Base-by-base conservation (phyloP, 1,140 invertebrate species). In the Ceratitis capitata region DNA sequence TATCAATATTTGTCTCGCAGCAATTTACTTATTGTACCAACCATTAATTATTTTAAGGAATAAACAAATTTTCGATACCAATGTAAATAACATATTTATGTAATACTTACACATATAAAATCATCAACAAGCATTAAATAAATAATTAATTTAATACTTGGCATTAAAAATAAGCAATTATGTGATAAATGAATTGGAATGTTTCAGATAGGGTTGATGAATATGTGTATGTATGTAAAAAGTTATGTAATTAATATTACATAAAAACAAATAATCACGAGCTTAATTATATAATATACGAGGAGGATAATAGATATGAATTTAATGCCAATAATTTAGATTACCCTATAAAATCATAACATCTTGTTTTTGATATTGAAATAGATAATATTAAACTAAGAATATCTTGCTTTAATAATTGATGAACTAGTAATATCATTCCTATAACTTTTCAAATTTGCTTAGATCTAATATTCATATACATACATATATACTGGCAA, bases 101-200 rank as follows among this genome's bases (percentile, higher is more conserved):
- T 61, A 23, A 61, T 61, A 61, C 69, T 78, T 78, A 78, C 12
- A 78, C 19, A 78, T 78, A 23, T 35, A 78, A 78, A 74, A 45
- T 45, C 5, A 3, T 45, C 69, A 78, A 10, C 2, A 42, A 45
- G 23, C 35, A 45, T 19, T 78, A 12, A 78, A 14, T 78, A 78
- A 45, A 26, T 78, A 23, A 32, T 42, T 42, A 19, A n/a, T 61
- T n/a, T 61, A 61, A 5, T 12, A 26, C 3, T 6, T 61, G 23
- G 32, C 23, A 47, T 78, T 78, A 39, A 4, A 5, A 29, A 35
- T 35, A 64, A 14, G 29, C 14, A 16, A 19, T 10, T 19, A 39
- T 39, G 32, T 39, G 14, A n/a, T 61, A 61, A 61, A 29, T 32
- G 2, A 16, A 19, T 69, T 69, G 61, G 32, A 29, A 69, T 35